These are phyloP conservation scores for Drosophila willistoni DNA, from an alignment of 1,140 invertebrate genomes.

Conservation along the genomic window DNA sequence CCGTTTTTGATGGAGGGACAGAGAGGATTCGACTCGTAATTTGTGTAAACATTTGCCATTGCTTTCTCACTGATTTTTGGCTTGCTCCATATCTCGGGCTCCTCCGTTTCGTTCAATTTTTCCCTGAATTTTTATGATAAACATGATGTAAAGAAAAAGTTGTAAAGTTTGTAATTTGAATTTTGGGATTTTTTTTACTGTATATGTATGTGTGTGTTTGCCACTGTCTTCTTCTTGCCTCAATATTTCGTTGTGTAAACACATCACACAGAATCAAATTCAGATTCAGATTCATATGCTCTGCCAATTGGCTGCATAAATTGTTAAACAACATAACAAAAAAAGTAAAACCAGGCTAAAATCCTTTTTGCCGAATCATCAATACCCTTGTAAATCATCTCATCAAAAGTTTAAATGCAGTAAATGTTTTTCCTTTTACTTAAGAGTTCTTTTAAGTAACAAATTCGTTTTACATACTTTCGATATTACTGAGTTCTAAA, in stretches of 20 bases:
- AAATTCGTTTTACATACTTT: too few relatives aligned
- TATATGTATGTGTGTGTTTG: constrained; percentile 6
- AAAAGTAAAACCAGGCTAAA: constrained; percentile 1
- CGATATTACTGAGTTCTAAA: too few relatives aligned
- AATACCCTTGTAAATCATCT: background rate
- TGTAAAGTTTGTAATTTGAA: constrained; percentile 72
- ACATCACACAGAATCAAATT: constrained; percentile 38
- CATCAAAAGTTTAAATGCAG: too few relatives aligned
- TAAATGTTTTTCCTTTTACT: too few relatives aligned
- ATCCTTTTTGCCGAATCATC: background rate
- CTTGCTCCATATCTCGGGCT: constrained; percentile 17
- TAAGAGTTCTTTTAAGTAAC: too few relatives aligned
- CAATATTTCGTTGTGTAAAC: constrained; percentile 50
- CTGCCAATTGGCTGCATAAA: constrained; percentile 65
- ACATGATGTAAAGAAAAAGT: constrained; percentile 63
- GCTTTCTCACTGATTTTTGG: constrained; percentile 75
- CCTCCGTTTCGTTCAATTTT: constrained; percentile 13
- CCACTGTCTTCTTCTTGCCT: constrained; percentile 17
- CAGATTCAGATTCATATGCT: constrained; percentile 39
- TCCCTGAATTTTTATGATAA: constrained; percentile 65
- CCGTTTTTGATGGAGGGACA: background rate
- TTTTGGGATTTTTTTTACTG: constrained; percentile 48
- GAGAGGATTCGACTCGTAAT: constrained; percentile 58
- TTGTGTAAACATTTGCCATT: constrained; percentile 78
- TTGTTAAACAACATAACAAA: constrained; percentile 45